Evolutionary conservation across 2,888 invertebrate species (phyloP), one percentile per base, ranked within the genome.

Genomic region (Sclerodermus sp.): DNA sequence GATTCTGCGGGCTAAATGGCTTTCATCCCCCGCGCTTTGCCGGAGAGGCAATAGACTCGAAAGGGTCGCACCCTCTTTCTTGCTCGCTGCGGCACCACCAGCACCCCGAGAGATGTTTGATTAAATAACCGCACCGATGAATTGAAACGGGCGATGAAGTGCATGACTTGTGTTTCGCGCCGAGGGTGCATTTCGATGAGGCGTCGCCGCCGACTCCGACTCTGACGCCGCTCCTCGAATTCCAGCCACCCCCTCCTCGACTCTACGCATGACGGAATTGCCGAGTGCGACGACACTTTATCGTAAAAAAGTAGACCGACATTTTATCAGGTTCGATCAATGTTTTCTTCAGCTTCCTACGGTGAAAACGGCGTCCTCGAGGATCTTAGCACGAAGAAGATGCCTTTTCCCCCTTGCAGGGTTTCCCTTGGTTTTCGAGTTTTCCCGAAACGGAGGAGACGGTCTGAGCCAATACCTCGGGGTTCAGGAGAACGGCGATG

Each of bases 101-200:
- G 44, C 36, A 42, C 13, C 12, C 48, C 46, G 58, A 49, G 69
- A 69, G 67, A 73, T 74, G 73, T 77, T 77, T 77, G 76, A 77
- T 77, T 76, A 77, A 77, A 77, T 76, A 77, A 77, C 77, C 77
- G 57, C 77, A 73, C 59, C 73, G 68, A 75, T 75, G 74, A 77
- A 77, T 77, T 76, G 75, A 77, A 77, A 73, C 64, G 57, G 69
- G 63, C 71, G 74, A 74, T 74, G 72, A 74, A 76, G 72, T 73
- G 70, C 68, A 70, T 76, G 76, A 77, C 73, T 77, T 62, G 76
- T 68, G 68, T 68, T 64, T 64, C 57, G 46, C 47, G 45, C 32
- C 42, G 50, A 44, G 66, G 64, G 64, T 66, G 66, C 66, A 67
- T 66, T 54, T 55, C 53, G 55, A 67, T 67, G 62, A 66, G 60